Conservation (phyloP, 2,888 invertebrate genomes). For the Temnothorax unifasciatus region DNA sequence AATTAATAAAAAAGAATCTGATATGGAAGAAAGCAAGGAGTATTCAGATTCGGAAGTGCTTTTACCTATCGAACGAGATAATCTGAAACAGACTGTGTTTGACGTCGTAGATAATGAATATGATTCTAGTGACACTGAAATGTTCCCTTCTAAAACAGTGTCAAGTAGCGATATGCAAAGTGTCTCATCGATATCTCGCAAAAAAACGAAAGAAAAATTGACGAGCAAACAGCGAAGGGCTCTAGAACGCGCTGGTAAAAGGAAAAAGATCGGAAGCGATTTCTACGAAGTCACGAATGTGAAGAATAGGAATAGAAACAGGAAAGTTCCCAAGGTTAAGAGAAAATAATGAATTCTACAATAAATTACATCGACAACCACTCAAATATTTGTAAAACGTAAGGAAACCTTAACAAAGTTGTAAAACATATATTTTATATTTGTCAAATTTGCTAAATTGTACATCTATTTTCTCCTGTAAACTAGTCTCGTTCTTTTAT, state of each 20-base stretch:
- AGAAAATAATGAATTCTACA: constrained; percentile 61
- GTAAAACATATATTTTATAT: constrained; percentile 35
- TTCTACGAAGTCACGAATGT: constrained; percentile 96
- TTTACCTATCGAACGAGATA: constrained; percentile 84
- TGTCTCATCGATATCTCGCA: constrained; percentile 85
- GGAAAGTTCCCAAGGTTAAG: constrained; percentile 86
- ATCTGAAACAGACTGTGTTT: constrained; percentile 81
- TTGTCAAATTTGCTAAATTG: neutral
- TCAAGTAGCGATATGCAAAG: constrained; percentile 86
- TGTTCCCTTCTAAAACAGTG: constrained; percentile 87
- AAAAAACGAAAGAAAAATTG: constrained; percentile 86
- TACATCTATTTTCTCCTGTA: neutral
- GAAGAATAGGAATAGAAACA: constrained; percentile 94
- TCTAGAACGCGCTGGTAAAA: constrained; percentile 91
- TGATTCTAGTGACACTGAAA: constrained; percentile 87
- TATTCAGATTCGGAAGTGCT: constrained; percentile 56
- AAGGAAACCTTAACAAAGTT: constrained; percentile 1
- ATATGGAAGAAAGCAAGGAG: constrained; percentile 47
- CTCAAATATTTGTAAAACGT: neutral
- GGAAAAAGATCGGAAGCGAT: constrained; percentile 95
- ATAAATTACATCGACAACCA: neutral
- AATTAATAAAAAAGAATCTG: constrained; percentile 23
- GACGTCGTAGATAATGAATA: constrained; percentile 83
- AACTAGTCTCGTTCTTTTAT: neutral
- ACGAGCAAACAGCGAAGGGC: constrained; percentile 93